Percentiles rank a stretch among this genome's conserved stretches.
phyloP scores from a whole-genome alignment of 2,888 invertebrate genomes.

The Phengaris arion region DNA sequence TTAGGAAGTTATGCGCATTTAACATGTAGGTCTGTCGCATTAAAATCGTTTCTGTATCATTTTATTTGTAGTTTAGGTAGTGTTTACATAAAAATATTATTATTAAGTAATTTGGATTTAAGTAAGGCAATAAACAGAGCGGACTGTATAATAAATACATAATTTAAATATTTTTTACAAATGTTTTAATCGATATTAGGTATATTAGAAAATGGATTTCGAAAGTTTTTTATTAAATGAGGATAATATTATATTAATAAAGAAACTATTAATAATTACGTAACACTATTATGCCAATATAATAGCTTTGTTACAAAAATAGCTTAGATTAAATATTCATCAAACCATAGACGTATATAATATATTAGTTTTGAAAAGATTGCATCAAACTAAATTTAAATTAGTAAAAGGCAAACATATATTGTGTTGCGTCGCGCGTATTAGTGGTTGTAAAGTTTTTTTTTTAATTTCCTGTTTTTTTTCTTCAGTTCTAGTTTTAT shows the following conservation, averaged over 20 bases:
- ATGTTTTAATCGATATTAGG: not conserved
- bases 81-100: not conserved
- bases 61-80: not conserved
- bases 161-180: not conserved
- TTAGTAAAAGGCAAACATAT: not conserved
- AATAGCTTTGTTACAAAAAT: not conserved
- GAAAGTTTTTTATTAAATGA: not conserved
- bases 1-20: slow-evolving; percentile 28
- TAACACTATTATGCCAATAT: not conserved
- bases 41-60: not conserved
- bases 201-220: not conserved
- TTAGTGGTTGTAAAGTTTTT: not conserved
- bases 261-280: not conserved
- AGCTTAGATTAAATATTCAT: not conserved
- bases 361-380: too few species aligned
- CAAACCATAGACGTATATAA: not conserved
- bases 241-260: not conserved
- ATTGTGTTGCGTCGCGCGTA: not conserved
- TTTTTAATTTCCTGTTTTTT: not conserved
- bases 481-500: too few species aligned
- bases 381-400: not conserved
- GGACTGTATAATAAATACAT: not conserved
- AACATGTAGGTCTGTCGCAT: slow-evolving; percentile 20
- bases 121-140: not conserved
- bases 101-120: not conserved